These are phyloP conservation scores for Marasmarcha lunaedactyla DNA, from an alignment of 2,888 invertebrate species.

Conservation along the genomic window DNA sequence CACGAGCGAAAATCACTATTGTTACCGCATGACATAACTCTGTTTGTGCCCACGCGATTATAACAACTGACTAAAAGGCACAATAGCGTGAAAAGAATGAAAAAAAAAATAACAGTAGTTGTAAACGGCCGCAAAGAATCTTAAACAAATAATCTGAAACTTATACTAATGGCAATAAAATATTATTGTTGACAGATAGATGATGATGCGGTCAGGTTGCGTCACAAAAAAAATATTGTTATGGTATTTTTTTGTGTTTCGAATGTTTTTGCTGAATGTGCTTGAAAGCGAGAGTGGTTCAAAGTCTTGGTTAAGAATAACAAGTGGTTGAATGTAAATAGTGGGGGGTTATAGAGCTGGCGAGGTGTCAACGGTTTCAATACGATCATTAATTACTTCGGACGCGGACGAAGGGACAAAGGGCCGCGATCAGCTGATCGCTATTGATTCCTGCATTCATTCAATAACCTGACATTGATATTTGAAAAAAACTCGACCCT, in stretches of 20 bases:
- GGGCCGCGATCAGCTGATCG: conserved; percentile 55
- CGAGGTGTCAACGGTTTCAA: too few species aligned
- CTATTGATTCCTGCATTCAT: conserved; percentile 40
- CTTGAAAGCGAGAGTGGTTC: too few species aligned
- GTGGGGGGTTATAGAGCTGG: too few species aligned
- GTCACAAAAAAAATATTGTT: too few species aligned
- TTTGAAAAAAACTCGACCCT: too few species aligned
- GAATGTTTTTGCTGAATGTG: too few species aligned
- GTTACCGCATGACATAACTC: conserved; percentile 41
- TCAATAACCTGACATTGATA: conserved; percentile 2
- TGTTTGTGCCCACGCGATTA: conserved; percentile 32
- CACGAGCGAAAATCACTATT: conserved; percentile 40
- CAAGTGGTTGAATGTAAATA: too few species aligned
- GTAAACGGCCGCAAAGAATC: not conserved
- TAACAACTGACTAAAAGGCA: conserved; percentile 20
- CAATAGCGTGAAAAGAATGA: conserved; percentile 31
- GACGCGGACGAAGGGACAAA: conserved; percentile 58
- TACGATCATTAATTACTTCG: conserved; percentile 53
- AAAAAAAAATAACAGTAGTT: conserved; percentile 16
- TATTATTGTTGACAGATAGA: too few species aligned
- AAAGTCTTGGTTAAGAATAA: too few species aligned
- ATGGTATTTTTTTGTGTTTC: too few species aligned
- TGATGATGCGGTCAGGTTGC: too few species aligned
- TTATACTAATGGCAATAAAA: too few species aligned
- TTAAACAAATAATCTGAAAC: not conserved